Evolutionary conservation across 2,113 vertebrate species (phyloP).

Genomic region (Centrocercus urophasianus): DNA sequence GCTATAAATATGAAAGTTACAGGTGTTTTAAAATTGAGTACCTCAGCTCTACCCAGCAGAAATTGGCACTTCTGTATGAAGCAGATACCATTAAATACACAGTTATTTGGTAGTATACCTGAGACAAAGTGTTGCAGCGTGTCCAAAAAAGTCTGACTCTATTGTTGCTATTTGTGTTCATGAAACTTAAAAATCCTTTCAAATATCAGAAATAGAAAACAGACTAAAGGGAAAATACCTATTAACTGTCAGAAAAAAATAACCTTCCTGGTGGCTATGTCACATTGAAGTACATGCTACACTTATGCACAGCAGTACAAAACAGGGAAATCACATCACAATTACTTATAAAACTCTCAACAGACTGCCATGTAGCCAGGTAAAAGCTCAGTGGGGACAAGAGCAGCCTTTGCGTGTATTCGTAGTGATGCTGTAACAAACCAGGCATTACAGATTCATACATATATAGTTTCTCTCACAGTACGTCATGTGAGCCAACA

Average conservation of each 20-base stretch:
- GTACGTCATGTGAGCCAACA: background rate
- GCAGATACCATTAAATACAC: background rate
- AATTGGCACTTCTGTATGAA: background rate
- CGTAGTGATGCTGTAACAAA: background rate
- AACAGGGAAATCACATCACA: background rate
- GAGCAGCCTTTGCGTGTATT: background rate
- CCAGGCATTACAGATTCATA: background rate
- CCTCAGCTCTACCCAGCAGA: fast-evolving
- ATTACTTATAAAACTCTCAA: background rate
- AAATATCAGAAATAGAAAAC: background rate
- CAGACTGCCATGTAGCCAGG: background rate
- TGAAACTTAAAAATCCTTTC: background rate
- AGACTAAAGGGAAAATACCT: background rate
- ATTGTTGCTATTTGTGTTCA: background rate
- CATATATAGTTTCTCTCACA: background rate
- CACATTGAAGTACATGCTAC: background rate
- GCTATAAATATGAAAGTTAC: fast-evolving
- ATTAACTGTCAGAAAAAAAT: background rate
- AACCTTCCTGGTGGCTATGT: background rate
- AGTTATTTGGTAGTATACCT: background rate
- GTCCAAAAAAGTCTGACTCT: background rate
- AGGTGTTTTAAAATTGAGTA: background rate
- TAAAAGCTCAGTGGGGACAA: background rate
- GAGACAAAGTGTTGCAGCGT: background rate
- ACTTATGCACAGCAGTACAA: background rate